Percentiles rank a stretch among this genome's conserved stretches.
phyloP scores from a whole-genome alignment of 2,888 invertebrate genomes.

The Dione vanillae region DNA sequence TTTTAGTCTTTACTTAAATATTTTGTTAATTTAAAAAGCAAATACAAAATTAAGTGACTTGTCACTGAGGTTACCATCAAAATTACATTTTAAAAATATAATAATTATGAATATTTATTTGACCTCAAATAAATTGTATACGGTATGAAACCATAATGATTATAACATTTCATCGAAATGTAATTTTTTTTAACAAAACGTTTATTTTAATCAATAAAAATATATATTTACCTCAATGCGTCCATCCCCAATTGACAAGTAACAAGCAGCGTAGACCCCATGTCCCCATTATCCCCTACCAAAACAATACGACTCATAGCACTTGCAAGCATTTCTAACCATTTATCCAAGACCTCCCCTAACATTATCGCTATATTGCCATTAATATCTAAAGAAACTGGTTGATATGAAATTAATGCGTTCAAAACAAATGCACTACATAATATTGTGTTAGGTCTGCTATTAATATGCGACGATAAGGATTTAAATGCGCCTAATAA shows the following conservation, averaged over 20 bases:
- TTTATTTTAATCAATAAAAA: too few relatives aligned
- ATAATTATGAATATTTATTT: too few relatives aligned
- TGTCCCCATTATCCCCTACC: constrained; percentile 56
- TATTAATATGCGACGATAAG: constrained; percentile 57
- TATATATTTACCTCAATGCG: constrained; percentile 59
- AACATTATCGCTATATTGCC: constrained; percentile 58
- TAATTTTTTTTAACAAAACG: too few relatives aligned
- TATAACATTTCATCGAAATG: too few relatives aligned
- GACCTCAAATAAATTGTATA: too few relatives aligned
- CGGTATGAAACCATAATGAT: too few relatives aligned
- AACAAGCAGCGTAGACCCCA: constrained; percentile 66
- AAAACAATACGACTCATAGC: constrained; percentile 66
- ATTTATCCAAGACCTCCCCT: constrained; percentile 64
- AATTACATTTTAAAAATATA: too few relatives aligned
- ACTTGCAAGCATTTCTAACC: constrained; percentile 63
- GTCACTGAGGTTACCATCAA: too few relatives aligned
- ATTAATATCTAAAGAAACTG: constrained; percentile 57
- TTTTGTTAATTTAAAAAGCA: too few relatives aligned
- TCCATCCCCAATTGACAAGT: constrained; percentile 68
- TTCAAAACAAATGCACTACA: constrained; percentile 72
- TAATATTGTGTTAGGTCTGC: constrained; percentile 59
- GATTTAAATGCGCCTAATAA: constrained; percentile 68
- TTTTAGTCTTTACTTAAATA: too few relatives aligned
- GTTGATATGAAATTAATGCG: constrained; percentile 70
- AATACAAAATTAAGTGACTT: too few relatives aligned